Percentiles rank a stretch among this genome's conserved stretches.
phyloP scores from a whole-genome alignment of 64 coral and sea anemone species.

The Cladopsammia gracilis region DNA sequence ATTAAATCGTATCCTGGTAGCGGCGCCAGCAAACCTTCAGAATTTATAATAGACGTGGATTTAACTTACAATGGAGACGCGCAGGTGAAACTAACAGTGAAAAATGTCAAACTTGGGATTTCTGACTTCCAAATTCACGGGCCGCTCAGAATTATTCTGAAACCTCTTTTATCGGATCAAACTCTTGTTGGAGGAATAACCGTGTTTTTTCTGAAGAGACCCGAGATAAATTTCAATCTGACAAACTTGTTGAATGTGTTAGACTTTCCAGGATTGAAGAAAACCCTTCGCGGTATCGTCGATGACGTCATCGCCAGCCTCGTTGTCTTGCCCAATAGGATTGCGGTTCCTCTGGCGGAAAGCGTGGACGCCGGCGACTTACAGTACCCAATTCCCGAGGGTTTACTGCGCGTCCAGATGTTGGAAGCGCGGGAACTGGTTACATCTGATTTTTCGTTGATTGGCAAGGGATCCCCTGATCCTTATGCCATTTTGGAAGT shows the following conservation, averaged over 20 bases:
- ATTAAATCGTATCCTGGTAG: slow-evolving; percentile 51
- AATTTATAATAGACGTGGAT: slow-evolving; percentile 89
- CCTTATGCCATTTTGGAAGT: slow-evolving; percentile 88
- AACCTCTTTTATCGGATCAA: slow-evolving; percentile 72
- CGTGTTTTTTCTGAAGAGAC: slow-evolving; percentile 95
- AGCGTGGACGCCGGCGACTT: slow-evolving; percentile 81
- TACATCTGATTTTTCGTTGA: slow-evolving; percentile 78
- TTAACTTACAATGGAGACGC: slow-evolving; percentile 89
- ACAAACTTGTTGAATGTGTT: slow-evolving; percentile 93
- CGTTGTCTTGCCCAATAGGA: slow-evolving; percentile 93
- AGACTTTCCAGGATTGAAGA: slow-evolving; percentile 95
- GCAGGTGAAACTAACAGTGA: slow-evolving; percentile 76
- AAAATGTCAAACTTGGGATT: slow-evolving; percentile 84
- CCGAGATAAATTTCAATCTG: slow-evolving; percentile 85
- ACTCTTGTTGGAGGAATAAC: slow-evolving; percentile 84
- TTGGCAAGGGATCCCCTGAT: slow-evolving; percentile 80
- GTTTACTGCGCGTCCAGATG: slow-evolving; percentile 82
- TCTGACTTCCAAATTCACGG: slow-evolving; percentile 90
- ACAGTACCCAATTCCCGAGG: slow-evolving; percentile 92
- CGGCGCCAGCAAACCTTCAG: slow-evolving; percentile 2
- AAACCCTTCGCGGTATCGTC: slow-evolving; percentile 77
- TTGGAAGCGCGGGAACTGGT: slow-evolving; percentile 87
- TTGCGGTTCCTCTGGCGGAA: slow-evolving; percentile 79
- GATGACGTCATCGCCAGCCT: slow-evolving; percentile 88
- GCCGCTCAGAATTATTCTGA: slow-evolving; percentile 85